Base-by-base conservation (phyloP, 1,140 invertebrate species). In the Elysia chlorotica region DNA sequence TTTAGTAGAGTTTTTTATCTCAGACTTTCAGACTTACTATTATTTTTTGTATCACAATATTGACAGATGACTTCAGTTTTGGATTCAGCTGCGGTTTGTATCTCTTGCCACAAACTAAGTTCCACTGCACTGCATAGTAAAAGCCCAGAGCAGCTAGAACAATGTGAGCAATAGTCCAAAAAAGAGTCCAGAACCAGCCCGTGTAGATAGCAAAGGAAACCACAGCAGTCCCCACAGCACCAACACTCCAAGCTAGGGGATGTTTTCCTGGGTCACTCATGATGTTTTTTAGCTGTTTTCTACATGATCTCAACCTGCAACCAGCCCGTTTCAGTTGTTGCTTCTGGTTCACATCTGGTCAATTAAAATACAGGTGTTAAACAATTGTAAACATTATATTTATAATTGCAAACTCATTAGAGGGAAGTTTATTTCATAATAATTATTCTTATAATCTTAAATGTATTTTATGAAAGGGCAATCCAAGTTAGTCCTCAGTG, bases 111-210 rank as follows among this genome's bases (percentile, higher is more conserved):
- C 69, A 31, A 19, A 71, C 36, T 0, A 71, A 59, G 38, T 31
- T 71, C 69, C 69, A 71, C 69, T 71, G 69, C 6, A 71, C 36
- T 3, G 69, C 57, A 33, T 71, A 71, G n/a, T 62, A 71, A 36
- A 71, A 71, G 10, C 36, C 69, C 0, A 71, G 37, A 17, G 0
- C 5, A 38, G 59, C 56, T 21, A 71, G 25, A 37, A 53, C 3
- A 4, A 63, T 21, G 23, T 71, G 54, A 10, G 25, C 23, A 6
- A 35, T 5, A 28, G 53, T 1, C 59, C 57, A 62, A 6, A 36
- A 28, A 1, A 71, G 6, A 48, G 1, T 14, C 69, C 57, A 71
- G 23, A 71, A 48, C 69, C 69, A 71, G 2, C 69, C 69, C 31
- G n/a, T 41, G 59, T 62, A 63, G 23, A 62, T 5, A 4, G 36